Evolutionary conservation across 1,140 invertebrate genomes (phyloP), one percentile per base, ranked within the genome.

Genomic region (Oreohelix idahoensis): DNA sequence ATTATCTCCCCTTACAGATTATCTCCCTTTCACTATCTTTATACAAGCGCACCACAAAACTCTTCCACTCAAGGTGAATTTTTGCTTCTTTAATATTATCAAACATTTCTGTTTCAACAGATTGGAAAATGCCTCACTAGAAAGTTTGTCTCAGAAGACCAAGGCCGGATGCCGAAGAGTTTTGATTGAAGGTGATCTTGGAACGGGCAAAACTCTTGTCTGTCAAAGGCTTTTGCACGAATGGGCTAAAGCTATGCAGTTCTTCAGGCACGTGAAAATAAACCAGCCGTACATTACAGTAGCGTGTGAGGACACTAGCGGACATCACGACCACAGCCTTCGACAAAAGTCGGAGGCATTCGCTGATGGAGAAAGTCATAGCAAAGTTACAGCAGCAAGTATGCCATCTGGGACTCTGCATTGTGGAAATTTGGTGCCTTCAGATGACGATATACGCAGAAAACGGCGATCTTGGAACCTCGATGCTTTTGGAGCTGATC

Each of bases 201-300:
- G 86, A 26, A 84, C 81, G 10, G 86, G 86, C 0, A 87, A 87
- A 51, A 87, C 86, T 11, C 83, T 84, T 20, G 75, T 87, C 8
- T 87, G 86, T 38, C 83, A 85, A 26, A 39, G 71, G 10, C 80
- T 87, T 1, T 75, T 87, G 15, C 86, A 85, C 45, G 75, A 80
- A n/a, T 87, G 86, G 86, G 84, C 83, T 58, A 71, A 84, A 23
- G 75, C 79, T 38, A 84, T 77, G 78, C 70, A 84, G 39, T 76
- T 84, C 35, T 75, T 74, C 49, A n/a, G 73, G 35, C 39, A 79
- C 38, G 69, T 84, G 15, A 78, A 78, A 32, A 79, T 79, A 8
- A 63, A 71, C 39, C 63, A 78, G 29, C 53, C 73, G 1, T 71
- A 71, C n/a, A 81, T 81, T 29, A 70, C 39, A 1, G 79, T 49